These are phyloP conservation scores for Trididemnum clinides DNA, from an alignment of 23 tunicate genomes.

Conservation along the genomic window DNA sequence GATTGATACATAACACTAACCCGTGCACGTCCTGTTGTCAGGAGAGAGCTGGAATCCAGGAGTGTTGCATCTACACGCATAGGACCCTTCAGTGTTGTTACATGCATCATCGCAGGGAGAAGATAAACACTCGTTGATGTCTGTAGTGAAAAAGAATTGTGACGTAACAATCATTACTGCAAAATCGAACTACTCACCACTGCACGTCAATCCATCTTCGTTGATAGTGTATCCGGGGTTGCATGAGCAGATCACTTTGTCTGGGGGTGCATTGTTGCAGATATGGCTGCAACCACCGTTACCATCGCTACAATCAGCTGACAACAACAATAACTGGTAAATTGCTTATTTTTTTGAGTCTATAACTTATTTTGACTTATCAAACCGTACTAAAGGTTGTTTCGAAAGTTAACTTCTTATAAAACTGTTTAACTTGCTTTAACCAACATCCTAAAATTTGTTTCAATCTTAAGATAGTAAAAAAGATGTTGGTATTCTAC, in stretches of 20 bases:
- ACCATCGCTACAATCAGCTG: slow-evolving; percentile 32
- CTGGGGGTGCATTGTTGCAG: slow-evolving; percentile 9
- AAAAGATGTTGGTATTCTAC: no score
- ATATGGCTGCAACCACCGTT: slow-evolving; percentile 57
- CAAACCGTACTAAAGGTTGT: background rate
- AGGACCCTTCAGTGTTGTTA: slow-evolving; percentile 76
- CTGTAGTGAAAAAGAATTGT: no score
- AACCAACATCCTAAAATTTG: no score
- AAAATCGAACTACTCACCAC: slow-evolving; percentile 39
- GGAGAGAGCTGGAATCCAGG: slow-evolving; percentile 68
- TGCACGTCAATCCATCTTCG: slow-evolving; percentile 53
- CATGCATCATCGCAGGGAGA: slow-evolving; percentile 60
- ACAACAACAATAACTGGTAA: background rate
- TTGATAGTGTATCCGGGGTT: slow-evolving; percentile 28
- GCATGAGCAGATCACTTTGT: slow-evolving; percentile 55
- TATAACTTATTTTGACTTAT: background rate
- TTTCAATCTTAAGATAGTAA: no score
- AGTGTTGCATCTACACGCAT: slow-evolving; percentile 49
- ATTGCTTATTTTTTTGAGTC: no score
- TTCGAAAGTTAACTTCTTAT: no score
- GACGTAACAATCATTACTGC: no score
- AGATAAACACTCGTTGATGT: slow-evolving; percentile 59
- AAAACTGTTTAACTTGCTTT: no score
- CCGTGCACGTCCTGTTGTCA: slow-evolving; percentile 71
- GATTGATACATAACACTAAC: slow-evolving; percentile 14